Percentiles rank a stretch among this genome's conserved stretches.
Conservation (phyloP, 92 coral and sea anemone genomes). For the Zoanthus sociatus region DNA sequence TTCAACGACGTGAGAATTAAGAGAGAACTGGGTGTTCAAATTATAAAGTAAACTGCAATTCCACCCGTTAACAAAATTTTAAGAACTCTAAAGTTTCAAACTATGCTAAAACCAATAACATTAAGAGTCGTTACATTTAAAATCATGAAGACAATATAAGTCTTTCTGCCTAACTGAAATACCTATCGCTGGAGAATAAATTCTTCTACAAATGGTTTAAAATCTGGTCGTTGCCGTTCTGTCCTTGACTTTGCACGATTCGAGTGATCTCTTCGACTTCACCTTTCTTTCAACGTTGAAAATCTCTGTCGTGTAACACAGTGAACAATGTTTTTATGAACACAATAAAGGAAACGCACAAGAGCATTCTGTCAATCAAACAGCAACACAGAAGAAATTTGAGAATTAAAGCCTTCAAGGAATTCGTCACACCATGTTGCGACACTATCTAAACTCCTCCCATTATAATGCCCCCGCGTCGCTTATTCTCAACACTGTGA, state of each 20-base stretch:
- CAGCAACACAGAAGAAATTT: slow-evolving; percentile 4
- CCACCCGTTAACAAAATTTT: no score
- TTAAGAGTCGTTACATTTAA: no score
- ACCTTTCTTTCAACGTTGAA: not conserved
- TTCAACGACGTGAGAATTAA: no score
- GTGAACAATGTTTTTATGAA: not conserved
- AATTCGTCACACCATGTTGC: slow-evolving; percentile 16
- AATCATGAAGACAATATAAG: no score
- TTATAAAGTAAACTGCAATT: no score
- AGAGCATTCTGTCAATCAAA: slow-evolving; percentile 4
- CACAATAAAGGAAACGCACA: not conserved
- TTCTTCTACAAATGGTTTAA: no score
- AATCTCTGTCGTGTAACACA: slow-evolving; percentile 1
- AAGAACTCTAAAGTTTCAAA: no score
- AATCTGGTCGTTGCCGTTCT: not conserved
- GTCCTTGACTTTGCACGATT: not conserved
- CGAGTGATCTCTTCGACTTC: not conserved
- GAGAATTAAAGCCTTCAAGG: not conserved
- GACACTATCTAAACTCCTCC: not conserved
- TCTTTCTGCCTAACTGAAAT: no score
- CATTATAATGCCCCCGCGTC: slow-evolving; percentile 7
- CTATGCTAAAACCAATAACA: no score
- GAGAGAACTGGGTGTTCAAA: no score
- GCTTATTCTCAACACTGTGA: not conserved
- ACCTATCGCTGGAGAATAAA: no score